Evolutionary conservation across 2,888 invertebrate genomes (phyloP).

Genomic region (Meiosimyza decipiens): DNA sequence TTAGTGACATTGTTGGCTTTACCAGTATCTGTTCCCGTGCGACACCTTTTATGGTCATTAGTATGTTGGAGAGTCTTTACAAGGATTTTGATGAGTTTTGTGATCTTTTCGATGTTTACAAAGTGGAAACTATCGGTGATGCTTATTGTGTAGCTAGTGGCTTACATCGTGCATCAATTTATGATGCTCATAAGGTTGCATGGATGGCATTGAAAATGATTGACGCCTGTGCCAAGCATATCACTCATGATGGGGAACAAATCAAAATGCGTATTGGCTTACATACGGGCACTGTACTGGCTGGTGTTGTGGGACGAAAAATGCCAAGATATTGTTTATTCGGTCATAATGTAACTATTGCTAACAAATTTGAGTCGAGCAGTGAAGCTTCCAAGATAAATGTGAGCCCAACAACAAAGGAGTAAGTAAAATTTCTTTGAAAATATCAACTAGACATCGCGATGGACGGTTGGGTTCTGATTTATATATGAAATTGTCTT

Average conservation of each 20-base stretch:
- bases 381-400: constrained; percentile 92
- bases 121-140: constrained; percentile 97
- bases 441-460: no score
- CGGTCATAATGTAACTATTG: constrained; percentile 94
- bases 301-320: constrained; percentile 93
- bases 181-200: constrained; percentile 93
- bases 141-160: constrained; percentile 97
- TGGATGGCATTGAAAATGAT: constrained; percentile 98
- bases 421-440: constrained; percentile 72
- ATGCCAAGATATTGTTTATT: constrained; percentile 88
- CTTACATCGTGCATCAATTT: constrained; percentile 84
- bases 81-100: constrained; percentile 94
- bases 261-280: constrained; percentile 94
- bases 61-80: constrained; percentile 92
- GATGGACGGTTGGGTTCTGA: no score
- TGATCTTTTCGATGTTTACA: constrained; percentile 93
- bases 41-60: constrained; percentile 95
- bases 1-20: constrained; percentile 96
- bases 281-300: constrained; percentile 92
- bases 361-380: constrained; percentile 95
- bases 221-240: constrained; percentile 85
- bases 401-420: constrained; percentile 91
- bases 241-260: constrained; percentile 91
- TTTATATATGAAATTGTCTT: no score
- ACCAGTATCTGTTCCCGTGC: constrained; percentile 95